Evolutionary conservation across 1,140 invertebrate species (phyloP).

Genomic region (Alviniconcha marisindica): DNA sequence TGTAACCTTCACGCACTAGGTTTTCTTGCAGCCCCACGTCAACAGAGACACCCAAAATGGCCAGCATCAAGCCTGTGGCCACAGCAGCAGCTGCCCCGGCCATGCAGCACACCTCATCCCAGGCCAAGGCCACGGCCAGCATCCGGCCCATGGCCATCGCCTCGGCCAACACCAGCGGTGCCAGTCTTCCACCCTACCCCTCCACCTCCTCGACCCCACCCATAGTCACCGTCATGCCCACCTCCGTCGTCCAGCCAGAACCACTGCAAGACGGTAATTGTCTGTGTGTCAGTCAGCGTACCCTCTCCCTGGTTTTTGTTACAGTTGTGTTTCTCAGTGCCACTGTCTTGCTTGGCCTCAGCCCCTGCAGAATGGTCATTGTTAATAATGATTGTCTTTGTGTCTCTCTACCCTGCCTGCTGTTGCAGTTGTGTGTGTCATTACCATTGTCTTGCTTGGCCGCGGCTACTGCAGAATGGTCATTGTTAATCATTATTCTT

Average conservation of each 20-base stretch:
- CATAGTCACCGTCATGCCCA: slow-evolving; percentile 87
- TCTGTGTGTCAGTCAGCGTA: too few species aligned
- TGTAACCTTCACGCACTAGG: neutral
- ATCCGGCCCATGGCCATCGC: slow-evolving; percentile 91
- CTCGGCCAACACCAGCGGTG: slow-evolving; percentile 70
- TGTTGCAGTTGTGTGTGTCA: too few species aligned
- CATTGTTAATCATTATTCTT: too few species aligned
- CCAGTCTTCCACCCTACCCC: slow-evolving; percentile 48
- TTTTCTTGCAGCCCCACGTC: slow-evolving; percentile 80
- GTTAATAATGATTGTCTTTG: too few species aligned
- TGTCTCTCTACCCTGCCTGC: too few species aligned
- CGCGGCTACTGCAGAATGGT: too few species aligned
- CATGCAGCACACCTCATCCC: slow-evolving; percentile 67
- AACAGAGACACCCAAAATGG: slow-evolving; percentile 87
- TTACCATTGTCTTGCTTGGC: too few species aligned
- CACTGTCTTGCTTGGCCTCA: too few species aligned
- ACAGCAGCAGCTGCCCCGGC: slow-evolving; percentile 66
- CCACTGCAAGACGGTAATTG: slow-evolving; percentile 28
- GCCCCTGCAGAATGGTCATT: too few species aligned
- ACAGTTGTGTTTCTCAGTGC: too few species aligned
- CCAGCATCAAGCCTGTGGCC: slow-evolving; percentile 96
- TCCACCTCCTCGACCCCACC: slow-evolving; percentile 60
- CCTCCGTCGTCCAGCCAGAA: slow-evolving; percentile 67
- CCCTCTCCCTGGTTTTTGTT: too few species aligned
- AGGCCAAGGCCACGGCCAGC: slow-evolving; percentile 83